Base-by-base conservation (phyloP, 2,888 invertebrate genomes). In the Standfussiana lucernea region DNA sequence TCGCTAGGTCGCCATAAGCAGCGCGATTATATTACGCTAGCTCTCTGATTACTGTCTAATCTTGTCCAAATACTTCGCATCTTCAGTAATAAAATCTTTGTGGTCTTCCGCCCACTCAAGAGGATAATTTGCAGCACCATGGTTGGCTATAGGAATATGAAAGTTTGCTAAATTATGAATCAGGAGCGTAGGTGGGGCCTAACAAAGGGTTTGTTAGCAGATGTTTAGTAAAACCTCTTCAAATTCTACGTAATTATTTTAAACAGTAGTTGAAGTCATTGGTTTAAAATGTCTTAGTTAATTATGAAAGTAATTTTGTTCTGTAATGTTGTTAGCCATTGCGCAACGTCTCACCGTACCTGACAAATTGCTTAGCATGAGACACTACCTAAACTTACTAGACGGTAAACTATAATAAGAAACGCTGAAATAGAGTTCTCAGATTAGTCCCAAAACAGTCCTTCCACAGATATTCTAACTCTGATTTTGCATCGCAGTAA, bases 141-240 rank as follows among this genome's bases (percentile, higher is more conserved):
- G 18, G 61, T 66, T 72, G 56, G 64, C 42, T 79, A 64, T 72
- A 71, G 65, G 40, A 70, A 86, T 83, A 84, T 72, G 84, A 84
- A 86, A 84, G 84, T 76, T 83, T 24, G 65, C 72, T 72, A 73
- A 75, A 84, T 84, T 73, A 83, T 84, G 75, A 75, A 71, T 76
- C 71, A 83, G 72, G 24, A 56, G 75, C 67, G 84, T 86, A 72
- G 75, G 86, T 56, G 40, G 77, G 8, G 5, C 13, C 56, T 68
- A 72, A 85, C 78, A 82, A 83, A 79, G 32, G 77, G 64, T 53
- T 80, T 47, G 35, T 83, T 83, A 66, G 53, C 53, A 71, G 42
- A 75, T 71, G 56, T 18, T 71, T n/a, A 47, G 21, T n/a, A n/a
- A 53, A 67, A 62, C n/a, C 28, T 47, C 35, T n/a, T 42, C 35